Conservation (phyloP, 2,888 invertebrate genomes). For the Chrysolina oricalcia region DNA sequence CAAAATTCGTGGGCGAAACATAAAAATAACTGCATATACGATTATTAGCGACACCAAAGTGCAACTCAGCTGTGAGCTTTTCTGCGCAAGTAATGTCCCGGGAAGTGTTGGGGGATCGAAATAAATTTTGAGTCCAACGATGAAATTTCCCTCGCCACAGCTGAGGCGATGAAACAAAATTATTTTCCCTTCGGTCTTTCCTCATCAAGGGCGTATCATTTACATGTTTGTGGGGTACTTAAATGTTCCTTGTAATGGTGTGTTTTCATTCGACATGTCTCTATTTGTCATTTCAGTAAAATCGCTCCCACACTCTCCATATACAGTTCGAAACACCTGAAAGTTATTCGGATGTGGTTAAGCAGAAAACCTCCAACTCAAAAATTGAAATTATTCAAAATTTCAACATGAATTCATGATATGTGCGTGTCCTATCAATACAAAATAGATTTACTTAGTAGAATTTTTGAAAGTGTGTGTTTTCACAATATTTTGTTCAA, state of each 20-base stretch:
- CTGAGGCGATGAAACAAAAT: conserved; percentile 42
- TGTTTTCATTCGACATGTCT: neutral
- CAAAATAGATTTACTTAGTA: no score
- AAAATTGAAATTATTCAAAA: no score
- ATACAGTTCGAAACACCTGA: no score
- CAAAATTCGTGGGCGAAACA: neutral
- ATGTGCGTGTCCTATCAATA: no score
- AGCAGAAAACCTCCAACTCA: no score
- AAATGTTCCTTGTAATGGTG: neutral
- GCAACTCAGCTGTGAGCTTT: neutral
- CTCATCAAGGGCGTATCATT: conserved; percentile 19
- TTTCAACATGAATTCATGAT: no score
- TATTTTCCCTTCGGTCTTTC: conserved; percentile 40
- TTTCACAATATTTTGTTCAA: no score
- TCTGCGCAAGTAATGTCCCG: conserved; percentile 45
- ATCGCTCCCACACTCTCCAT: no score
- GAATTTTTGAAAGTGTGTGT: no score
- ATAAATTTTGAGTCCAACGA: conserved; percentile 32
- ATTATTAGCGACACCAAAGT: neutral
- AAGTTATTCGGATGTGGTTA: no score
- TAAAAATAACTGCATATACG: neutral
- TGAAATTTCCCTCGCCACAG: neutral
- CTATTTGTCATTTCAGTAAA: no score
- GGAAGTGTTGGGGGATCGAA: conserved; percentile 38
- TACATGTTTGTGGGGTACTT: neutral